Evolutionary conservation across 2,113 vertebrate species (phyloP), one percentile per base, ranked within the genome.

Genomic region (Zeus faber): DNA sequence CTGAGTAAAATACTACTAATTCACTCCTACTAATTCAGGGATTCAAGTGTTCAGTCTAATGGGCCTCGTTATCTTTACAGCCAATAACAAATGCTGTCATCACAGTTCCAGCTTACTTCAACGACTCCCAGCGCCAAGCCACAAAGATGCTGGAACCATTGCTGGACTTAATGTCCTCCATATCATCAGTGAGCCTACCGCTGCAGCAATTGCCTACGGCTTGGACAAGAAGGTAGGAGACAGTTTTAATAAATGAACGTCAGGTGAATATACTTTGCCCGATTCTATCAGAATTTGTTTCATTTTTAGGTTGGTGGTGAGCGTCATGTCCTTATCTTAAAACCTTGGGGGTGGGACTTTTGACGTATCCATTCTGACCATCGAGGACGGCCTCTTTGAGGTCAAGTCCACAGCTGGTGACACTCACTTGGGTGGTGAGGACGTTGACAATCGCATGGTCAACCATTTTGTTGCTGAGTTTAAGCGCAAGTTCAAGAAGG

Each of bases 301-400:
- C 29, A 9, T 2, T 1, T 6, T 31, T 1, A 31, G 29, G 11
- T 31, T 11, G 29, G 29, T 11, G 29, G 29, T 1, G 94, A 95
- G 67, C 86, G 92, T 23, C 92, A 95, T 4, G 93, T 96, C 14
- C 89, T 96, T 3, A 95, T 96, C 69, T 96, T 96, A 59, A 93
- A 96, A 6, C 67, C 86, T 96, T 6, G 94, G 93, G 1, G 94
- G 94, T 4, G 94, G 94, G 29, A 96, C 94, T 3, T 96, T 96
- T 25, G 94, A 96, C 41, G 93, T 96, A 22, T 95, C 93, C 11
- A 89, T 95, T 54, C 82, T 96, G 65, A 95, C 93, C 16, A 96
- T 95, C 33, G 93, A 96, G n/a, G 93, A 95, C 27, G 94, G 94
- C 4, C 94, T 96, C 50, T 96, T 96, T 65, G 94, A 96, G 76